These are phyloP conservation scores for Natrix natrix DNA, from an alignment of 2,797 vertebrate species.

Conservation along the genomic window DNA sequence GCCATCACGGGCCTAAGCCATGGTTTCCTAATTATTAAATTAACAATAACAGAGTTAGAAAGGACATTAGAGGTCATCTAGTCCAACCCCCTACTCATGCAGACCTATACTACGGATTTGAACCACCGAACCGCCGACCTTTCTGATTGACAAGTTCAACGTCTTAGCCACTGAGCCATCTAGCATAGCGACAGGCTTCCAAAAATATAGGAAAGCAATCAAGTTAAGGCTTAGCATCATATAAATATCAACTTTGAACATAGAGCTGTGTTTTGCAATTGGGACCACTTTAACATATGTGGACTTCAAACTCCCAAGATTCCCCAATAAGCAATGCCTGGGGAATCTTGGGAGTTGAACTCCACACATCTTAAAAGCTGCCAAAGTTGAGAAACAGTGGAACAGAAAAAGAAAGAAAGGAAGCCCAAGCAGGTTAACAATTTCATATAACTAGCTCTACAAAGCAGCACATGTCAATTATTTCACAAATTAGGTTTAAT, in stretches of 20 bases:
- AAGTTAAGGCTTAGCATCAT: background rate
- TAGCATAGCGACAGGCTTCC: background rate
- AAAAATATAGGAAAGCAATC: background rate
- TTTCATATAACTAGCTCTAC: conserved; percentile 58
- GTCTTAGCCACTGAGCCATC: too few species aligned
- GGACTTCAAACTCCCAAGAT: background rate
- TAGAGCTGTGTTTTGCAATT: background rate
- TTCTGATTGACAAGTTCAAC: too few species aligned
- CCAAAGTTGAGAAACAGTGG: too few species aligned
- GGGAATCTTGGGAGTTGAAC: background rate
- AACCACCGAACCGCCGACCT: too few species aligned
- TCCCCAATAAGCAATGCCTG: background rate
- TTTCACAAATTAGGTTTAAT: conserved; percentile 51
- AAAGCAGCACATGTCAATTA: conserved; percentile 46
- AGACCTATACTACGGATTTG: too few species aligned
- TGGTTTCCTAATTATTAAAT: background rate
- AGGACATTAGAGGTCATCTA: too few species aligned
- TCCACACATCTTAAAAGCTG: background rate
- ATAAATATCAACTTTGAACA: background rate
- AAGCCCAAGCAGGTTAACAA: conserved; percentile 34
- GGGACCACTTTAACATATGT: background rate
- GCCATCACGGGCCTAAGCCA: background rate
- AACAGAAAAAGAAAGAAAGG: background rate
- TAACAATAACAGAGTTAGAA: too few species aligned
- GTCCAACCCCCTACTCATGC: too few species aligned